Percentiles rank a stretch among this genome's conserved stretches.
Evolutionary conservation across 2,113 vertebrate genomes (phyloP).

Genomic region (Piaya cayana): DNA sequence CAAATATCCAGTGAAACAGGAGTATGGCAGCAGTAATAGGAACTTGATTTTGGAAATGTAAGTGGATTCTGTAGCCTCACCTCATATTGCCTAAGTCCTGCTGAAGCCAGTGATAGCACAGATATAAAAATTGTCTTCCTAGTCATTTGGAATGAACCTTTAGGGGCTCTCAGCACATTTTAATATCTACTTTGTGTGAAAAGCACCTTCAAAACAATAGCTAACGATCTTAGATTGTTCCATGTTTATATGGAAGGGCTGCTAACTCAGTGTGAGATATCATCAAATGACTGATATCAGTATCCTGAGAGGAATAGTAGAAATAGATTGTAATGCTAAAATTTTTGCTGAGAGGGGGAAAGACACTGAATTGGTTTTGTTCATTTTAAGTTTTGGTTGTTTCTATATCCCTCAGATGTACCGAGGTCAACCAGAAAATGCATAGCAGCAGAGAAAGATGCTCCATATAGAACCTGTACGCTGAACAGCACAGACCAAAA

Average conservation of each 20-base stretch:
- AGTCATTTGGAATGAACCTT: neutral
- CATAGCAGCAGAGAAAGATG: neutral
- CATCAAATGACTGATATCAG: neutral
- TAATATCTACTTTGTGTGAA: neutral
- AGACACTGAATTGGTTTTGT: neutral
- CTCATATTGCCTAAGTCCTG: neutral
- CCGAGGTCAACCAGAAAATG: neutral
- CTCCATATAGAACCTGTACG: neutral
- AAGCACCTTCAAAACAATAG: neutral
- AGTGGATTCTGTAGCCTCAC: neutral
- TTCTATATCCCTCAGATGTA: conserved; percentile 8
- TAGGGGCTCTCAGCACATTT: neutral
- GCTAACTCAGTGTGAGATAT: neutral
- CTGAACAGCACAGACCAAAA: conserved; percentile 7
- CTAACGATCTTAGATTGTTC: neutral
- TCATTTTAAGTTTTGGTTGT: conserved; percentile 46
- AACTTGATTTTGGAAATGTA: neutral
- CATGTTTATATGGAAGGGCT: neutral
- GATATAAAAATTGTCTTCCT: neutral
- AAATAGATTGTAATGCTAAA: neutral
- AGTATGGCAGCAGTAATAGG: neutral
- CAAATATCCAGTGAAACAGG: neutral
- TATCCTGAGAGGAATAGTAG: neutral
- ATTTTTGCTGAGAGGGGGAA: neutral
- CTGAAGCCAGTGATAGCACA: neutral